phyloP scores from a whole-genome alignment of 2,888 invertebrate species.

The Sminthurinus aureus region DNA sequence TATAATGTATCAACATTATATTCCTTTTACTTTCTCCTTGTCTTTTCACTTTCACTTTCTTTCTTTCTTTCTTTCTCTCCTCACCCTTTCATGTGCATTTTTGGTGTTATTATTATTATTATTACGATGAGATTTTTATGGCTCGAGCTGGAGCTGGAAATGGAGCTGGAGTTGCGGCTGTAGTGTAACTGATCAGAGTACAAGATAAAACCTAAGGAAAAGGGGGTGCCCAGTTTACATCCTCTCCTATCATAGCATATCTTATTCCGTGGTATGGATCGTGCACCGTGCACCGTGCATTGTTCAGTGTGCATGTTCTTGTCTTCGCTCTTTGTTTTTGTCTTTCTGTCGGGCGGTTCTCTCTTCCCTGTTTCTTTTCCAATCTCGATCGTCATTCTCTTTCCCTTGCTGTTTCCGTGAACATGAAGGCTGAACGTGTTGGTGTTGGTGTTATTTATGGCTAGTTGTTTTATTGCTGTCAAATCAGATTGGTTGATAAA shows the following conservation, averaged over 20 bases:
- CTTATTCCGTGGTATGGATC: no score
- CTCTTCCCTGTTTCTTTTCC: no score
- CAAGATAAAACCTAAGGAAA: neutral
- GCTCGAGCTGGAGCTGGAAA: neutral
- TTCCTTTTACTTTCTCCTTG: neutral
- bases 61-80: slow-evolving; percentile 1
- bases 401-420: neutral
- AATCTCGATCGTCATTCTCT: no score
- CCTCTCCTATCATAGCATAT: no score
- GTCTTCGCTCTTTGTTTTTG: neutral
- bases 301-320: neutral
- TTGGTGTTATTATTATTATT: slow-evolving; percentile 29
- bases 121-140: slow-evolving; percentile 36
- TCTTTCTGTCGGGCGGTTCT: neutral
- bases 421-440: neutral
- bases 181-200: no score
- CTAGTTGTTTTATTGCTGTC: slow-evolving; percentile 39
- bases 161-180: neutral
- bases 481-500: slow-evolving; percentile 41
- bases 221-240: neutral
- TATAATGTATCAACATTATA: no score
- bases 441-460: slow-evolving; percentile 37
- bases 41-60: neutral
- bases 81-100: neutral
- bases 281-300: no score